Percentiles rank a stretch among this genome's conserved stretches.
These are phyloP conservation scores for Acropora yongei DNA, from an alignment of 64 coral and sea anemone species.

Conservation along the genomic window DNA sequence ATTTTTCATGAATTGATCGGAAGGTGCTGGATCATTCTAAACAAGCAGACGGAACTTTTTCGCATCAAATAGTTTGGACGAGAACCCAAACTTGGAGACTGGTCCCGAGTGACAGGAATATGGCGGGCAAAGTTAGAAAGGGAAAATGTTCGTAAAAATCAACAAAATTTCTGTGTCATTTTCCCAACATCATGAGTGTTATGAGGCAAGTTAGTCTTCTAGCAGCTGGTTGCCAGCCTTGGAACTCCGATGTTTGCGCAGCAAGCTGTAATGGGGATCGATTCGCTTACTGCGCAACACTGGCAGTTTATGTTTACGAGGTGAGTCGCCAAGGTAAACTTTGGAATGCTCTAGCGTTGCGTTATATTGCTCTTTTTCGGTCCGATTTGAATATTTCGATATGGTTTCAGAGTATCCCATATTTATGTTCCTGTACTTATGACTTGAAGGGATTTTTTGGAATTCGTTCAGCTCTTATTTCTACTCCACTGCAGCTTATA, in stretches of 20 bases:
- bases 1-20: neutral
- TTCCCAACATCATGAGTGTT: constrained; percentile 63
- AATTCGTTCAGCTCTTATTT: neutral
- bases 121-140: neutral
- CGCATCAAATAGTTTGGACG: neutral
- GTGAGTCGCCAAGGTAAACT: constrained; percentile 45
- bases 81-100: neutral
- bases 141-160: constrained; percentile 14
- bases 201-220: constrained; percentile 97
- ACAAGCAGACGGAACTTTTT: neutral
- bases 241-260: constrained; percentile 97
- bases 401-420: neutral
- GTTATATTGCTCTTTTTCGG: neutral
- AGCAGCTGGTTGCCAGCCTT: constrained; percentile 96
- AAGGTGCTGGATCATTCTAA: neutral
- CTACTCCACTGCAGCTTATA: neutral
- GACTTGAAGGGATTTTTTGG: neutral
- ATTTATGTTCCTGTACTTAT: neutral
- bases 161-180: constrained; percentile 4
- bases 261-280: constrained; percentile 80
- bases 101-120: neutral
- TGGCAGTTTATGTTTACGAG: constrained; percentile 96
- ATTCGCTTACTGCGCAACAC: constrained; percentile 94
- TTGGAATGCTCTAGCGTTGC: neutral
- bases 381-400: neutral